Evolutionary conservation across 2,113 vertebrate genomes (phyloP), one percentile per base, ranked within the genome.

Genomic region (Labeo rohita): DNA sequence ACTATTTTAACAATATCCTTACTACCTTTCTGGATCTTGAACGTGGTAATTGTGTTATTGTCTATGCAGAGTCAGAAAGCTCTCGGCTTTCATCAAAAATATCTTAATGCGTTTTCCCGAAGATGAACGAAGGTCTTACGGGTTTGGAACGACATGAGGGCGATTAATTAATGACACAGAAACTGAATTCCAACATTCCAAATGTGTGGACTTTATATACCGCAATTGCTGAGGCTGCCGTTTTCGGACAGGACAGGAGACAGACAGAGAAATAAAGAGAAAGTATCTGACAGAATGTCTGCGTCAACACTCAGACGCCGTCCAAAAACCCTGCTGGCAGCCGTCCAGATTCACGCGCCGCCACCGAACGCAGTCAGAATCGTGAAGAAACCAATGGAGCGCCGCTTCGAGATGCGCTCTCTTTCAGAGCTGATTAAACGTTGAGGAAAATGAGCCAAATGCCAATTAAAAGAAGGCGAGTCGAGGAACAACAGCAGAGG

Each of bases 361-460:
- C 47, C 10, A 65, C 61, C 6, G 21, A 80, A 47, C 39, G 21
- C 78, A 80, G 36, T 78, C 34, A n/a, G 34, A 47, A 56, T 61
- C 3, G 23, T 5, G 28, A 73, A 59, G 36, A 49, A 59, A 34
- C 77, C 36, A 68, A 59, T 43, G 50, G 75, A 78, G 75, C 16
- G 3, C 18, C 56, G 1, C 52, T n/a, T 65, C 54, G 9, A 63
- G 39, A 65, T 15, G 9, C 23, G 18, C 52, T 56, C 10, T 15
- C 73, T 78, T 52, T 70, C 73, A 82, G 52, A 39, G 39, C 79
- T 16, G 59, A 80, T 47, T 65, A 80, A 72, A 70, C 36, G 15
- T 13, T 45, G 13, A 70, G 56, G 47, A 63, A 86, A 82, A 73
- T 76, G 79, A 86, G 85, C 63, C 70, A 39, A 82, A 52, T 86